These are phyloP conservation scores for Stigmatopora nigra DNA, from an alignment of 2,113 vertebrate species.

Conservation along the genomic window DNA sequence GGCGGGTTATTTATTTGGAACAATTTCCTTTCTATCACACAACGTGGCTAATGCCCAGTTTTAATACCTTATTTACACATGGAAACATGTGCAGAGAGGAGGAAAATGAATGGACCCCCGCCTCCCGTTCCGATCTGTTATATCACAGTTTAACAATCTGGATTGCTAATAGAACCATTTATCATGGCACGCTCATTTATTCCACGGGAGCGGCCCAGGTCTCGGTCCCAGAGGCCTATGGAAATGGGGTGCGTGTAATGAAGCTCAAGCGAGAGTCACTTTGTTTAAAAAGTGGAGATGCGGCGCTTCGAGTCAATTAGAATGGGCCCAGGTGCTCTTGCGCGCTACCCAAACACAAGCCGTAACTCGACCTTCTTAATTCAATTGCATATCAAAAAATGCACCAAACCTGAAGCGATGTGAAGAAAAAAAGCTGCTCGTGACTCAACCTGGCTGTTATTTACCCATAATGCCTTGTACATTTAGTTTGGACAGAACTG, in stretches of 20 bases:
- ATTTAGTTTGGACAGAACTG: not conserved
- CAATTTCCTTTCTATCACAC: slow-evolving; percentile 91
- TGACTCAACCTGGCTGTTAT: slow-evolving; percentile 1
- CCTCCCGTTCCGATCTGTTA: slow-evolving; percentile 79
- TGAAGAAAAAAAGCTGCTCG: slow-evolving; percentile 6
- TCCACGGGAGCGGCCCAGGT: slow-evolving; percentile 78
- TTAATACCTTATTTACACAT: slow-evolving; percentile 99
- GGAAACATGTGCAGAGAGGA: slow-evolving; percentile 69
- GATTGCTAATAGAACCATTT: slow-evolving; percentile 99
- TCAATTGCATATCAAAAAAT: not conserved
- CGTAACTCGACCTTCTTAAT: not conserved
- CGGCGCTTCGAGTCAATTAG: slow-evolving; percentile 57
- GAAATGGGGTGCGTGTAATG: slow-evolving; percentile 71
- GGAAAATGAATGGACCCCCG: slow-evolving; percentile 84
- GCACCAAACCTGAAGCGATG: not conserved
- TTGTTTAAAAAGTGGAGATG: slow-evolving; percentile 64
- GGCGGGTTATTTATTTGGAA: slow-evolving; percentile 89
- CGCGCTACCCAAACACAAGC: slow-evolving; percentile 13
- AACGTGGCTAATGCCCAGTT: slow-evolving; percentile 88
- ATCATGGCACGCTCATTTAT: slow-evolving; percentile 81
- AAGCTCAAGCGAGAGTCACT: slow-evolving; percentile 60
- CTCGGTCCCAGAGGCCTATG: slow-evolving; percentile 78
- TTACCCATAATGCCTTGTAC: not conserved
- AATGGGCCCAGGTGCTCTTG: slow-evolving; percentile 58
- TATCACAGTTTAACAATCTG: slow-evolving; percentile 98